phyloP scores from a whole-genome alignment of 1,140 invertebrate genomes.

The Bombus waltoni region DNA sequence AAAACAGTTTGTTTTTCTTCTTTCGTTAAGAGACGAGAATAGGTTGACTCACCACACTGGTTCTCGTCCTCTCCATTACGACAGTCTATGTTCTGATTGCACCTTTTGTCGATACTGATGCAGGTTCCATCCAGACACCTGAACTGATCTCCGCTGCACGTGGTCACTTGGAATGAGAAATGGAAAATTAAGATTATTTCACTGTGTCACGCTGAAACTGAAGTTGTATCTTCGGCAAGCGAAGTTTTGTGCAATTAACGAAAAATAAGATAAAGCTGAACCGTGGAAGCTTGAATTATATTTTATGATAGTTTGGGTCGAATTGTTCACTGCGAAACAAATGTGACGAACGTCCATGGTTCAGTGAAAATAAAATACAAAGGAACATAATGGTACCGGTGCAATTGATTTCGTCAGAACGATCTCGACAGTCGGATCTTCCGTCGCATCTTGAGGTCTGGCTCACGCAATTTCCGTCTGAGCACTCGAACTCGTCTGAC shows the following conservation, averaged over 20 bases:
- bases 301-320: not conserved
- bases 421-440: slow-evolving; percentile 84
- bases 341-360: not conserved
- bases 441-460: slow-evolving; percentile 85
- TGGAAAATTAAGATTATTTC: not conserved
- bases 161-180: slow-evolving; percentile 75
- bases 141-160: slow-evolving; percentile 81
- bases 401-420: slow-evolving; percentile 89
- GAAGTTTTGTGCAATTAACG: not conserved
- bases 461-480: slow-evolving; percentile 87
- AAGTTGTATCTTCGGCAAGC: not conserved
- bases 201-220: not conserved
- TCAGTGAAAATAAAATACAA: slow-evolving; percentile 11
- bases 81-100: slow-evolving; percentile 86
- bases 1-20: not conserved
- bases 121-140: slow-evolving; percentile 87
- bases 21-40: not conserved
- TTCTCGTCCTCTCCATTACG: slow-evolving; percentile 85
- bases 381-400: slow-evolving; percentile 78
- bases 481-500: slow-evolving; percentile 85
- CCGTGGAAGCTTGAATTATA: not conserved
- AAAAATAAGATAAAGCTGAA: not conserved
- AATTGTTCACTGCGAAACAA: not conserved
- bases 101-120: slow-evolving; percentile 85
- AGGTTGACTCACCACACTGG: slow-evolving; percentile 83